These are phyloP conservation scores for Centropus unirufus DNA, from an alignment of 2,113 vertebrate species.

Conservation along the genomic window DNA sequence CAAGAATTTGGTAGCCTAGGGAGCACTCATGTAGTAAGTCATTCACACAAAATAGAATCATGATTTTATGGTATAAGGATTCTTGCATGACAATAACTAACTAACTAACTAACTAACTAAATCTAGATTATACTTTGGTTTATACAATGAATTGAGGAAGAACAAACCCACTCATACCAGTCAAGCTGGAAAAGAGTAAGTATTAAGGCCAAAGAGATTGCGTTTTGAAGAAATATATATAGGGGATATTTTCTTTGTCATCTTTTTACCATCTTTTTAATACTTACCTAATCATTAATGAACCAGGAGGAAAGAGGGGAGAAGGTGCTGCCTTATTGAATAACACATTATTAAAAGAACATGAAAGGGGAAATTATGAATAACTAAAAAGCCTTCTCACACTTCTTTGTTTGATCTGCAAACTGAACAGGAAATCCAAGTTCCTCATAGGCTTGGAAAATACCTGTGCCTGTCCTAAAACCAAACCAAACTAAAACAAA, in stretches of 20 bases:
- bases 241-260: not conserved
- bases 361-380: not conserved
- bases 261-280: not conserved
- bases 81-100: not conserved
- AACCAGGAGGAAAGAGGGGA: no score
- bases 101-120: no score
- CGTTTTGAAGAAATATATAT: not conserved
- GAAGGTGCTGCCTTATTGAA: not conserved
- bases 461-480: accelerated
- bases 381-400: not conserved
- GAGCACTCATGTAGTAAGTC: not conserved
- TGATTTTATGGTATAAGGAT: not conserved
- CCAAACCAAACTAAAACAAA: no score
- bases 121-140: not conserved
- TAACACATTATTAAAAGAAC: not conserved
- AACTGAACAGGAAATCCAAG: not conserved
- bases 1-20: not conserved
- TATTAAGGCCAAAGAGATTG: not conserved
- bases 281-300: not conserved
- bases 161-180: not conserved
- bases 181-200: not conserved
- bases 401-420: not conserved
- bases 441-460: not conserved
- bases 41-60: not conserved
- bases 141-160: not conserved